Percentiles rank a stretch among this genome's conserved stretches.
Evolutionary conservation across 2,888 invertebrate genomes (phyloP).

Genomic region (Eristalis tenax): DNA sequence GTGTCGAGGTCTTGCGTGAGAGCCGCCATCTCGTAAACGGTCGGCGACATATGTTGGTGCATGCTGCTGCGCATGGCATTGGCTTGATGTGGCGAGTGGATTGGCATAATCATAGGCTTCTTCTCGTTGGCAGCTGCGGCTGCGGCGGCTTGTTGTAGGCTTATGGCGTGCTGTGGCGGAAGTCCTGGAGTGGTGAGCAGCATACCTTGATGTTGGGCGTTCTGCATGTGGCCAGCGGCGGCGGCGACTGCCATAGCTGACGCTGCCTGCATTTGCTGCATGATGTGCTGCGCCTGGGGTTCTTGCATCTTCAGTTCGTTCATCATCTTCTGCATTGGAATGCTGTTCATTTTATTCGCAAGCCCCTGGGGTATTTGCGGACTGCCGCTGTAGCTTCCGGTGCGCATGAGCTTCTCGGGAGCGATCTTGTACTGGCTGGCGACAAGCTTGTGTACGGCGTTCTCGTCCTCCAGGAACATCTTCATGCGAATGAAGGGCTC

Average conservation of each 20-base stretch:
- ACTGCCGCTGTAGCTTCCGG: constrained; percentile 94
- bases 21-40: constrained; percentile 98
- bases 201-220: constrained; percentile 82
- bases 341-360: constrained; percentile 90
- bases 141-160: constrained; percentile 84
- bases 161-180: constrained; percentile 88
- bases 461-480: constrained; percentile 97
- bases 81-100: constrained; percentile 85
- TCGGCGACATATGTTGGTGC: constrained; percentile 94
- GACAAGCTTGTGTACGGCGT: constrained; percentile 96
- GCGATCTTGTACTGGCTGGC: constrained; percentile 99
- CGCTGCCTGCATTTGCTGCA: constrained; percentile 83
- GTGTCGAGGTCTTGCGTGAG: constrained; percentile 98
- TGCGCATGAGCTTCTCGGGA: constrained; percentile 98
- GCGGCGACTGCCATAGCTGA: constrained; percentile 81
- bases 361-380: constrained; percentile 87
- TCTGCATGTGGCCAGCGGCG: constrained; percentile 72
- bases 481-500: constrained; percentile 99
- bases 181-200: constrained; percentile 89
- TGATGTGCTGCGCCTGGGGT: constrained; percentile 84
- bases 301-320: constrained; percentile 89
- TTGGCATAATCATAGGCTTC: constrained; percentile 84
- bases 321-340: constrained; percentile 87
- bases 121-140: constrained; percentile 83
- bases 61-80: constrained; percentile 87